These are phyloP conservation scores for Isichthys henryi DNA, from an alignment of 2,113 vertebrate genomes.

Conservation along the genomic window DNA sequence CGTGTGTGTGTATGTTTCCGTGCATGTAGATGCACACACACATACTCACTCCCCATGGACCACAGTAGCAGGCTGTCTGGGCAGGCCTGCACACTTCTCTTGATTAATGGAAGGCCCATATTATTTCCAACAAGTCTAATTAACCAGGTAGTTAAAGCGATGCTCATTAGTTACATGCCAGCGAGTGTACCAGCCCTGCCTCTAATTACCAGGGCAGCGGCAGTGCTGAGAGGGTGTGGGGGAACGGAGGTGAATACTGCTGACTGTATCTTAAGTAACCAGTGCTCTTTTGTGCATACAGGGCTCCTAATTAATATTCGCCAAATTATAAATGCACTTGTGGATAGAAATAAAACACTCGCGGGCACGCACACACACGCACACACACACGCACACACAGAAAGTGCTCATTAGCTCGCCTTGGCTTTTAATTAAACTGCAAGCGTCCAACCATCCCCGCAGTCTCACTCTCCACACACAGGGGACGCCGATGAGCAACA, in stretches of 20 bases:
- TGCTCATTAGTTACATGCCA: constrained; percentile 60
- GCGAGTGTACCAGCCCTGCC: constrained; percentile 39
- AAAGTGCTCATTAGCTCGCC: constrained; percentile 29
- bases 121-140: constrained; percentile 70
- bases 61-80: constrained; percentile 58
- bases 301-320: constrained; percentile 62
- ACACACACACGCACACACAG: constrained; percentile 22
- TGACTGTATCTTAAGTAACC: constrained; percentile 65
- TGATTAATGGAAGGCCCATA: constrained; percentile 69
- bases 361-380: constrained; percentile 8
- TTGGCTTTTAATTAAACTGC: constrained; percentile 34
- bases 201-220: constrained; percentile 45
- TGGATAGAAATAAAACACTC: constrained; percentile 39
- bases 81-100: constrained; percentile 60
- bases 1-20: constrained; percentile 6
- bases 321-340: constrained; percentile 47
- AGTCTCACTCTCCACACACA: constrained; percentile 22
- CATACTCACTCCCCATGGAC: constrained; percentile 52
- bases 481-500: constrained; percentile 40
- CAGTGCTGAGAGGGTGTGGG: constrained; percentile 38
- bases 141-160: constrained; percentile 62
- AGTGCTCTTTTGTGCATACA: constrained; percentile 49
- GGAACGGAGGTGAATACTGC: constrained; percentile 49
- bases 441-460: constrained; percentile 20
- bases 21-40: constrained; percentile 30